Evolutionary conservation across 2,113 vertebrate species (phyloP).

Genomic region (Amphiprion ocellaris): DNA sequence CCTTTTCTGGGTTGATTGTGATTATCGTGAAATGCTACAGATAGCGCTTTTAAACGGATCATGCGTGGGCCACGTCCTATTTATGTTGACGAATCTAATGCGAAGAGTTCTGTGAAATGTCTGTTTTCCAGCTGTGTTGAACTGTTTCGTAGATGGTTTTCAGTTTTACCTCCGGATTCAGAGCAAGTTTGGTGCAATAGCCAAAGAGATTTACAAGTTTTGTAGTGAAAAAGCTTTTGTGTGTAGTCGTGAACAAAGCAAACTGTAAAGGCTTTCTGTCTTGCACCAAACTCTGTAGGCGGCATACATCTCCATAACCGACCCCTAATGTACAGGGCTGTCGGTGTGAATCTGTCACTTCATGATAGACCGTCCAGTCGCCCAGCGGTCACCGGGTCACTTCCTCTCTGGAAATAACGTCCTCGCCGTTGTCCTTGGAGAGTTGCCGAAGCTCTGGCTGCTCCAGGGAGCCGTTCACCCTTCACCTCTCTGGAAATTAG

Average conservation of each 20-base stretch:
- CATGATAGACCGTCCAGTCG: conserved; percentile 34
- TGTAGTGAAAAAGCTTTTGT: too few relatives aligned
- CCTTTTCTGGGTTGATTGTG: background rate
- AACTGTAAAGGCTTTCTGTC: conserved; percentile 4
- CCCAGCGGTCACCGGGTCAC: conserved; percentile 11
- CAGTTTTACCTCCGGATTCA: background rate
- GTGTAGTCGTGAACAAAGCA: too few relatives aligned
- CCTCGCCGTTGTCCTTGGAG: conserved; percentile 28
- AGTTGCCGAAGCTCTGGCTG: conserved; percentile 5
- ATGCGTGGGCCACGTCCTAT: background rate
- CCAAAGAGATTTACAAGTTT: background rate
- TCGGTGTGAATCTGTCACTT: background rate
- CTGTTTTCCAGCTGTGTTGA: background rate
- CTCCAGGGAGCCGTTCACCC: conserved; percentile 26
- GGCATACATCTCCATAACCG: conserved; percentile 5
- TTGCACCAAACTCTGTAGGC: background rate
- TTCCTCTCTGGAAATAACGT: background rate
- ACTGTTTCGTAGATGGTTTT: background rate
- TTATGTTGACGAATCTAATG: conserved; percentile 28
- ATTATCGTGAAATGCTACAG: conserved; percentile 35
- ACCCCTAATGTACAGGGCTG: background rate
- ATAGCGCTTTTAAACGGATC: conserved; percentile 28
- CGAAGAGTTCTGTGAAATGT: background rate
- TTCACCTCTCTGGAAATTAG: conserved; percentile 38
- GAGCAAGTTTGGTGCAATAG: background rate